Evolutionary conservation across 2,113 vertebrate species (phyloP).

Genomic region (Leptobrachium ailaonicum): DNA sequence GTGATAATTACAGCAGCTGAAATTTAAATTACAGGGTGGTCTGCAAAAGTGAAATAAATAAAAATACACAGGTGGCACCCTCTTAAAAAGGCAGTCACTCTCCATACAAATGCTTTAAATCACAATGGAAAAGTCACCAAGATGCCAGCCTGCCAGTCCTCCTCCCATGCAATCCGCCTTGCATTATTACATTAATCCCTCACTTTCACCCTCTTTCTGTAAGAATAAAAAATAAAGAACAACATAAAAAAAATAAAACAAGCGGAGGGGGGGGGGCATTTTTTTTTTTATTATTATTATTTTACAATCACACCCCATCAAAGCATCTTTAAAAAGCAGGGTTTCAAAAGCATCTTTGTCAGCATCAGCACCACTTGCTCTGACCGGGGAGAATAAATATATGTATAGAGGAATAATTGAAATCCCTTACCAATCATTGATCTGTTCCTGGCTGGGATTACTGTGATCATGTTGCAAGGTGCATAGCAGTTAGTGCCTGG

Average conservation of each 20-base stretch:
- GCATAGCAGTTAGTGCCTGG: conserved; percentile 52
- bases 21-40: conserved; percentile 8
- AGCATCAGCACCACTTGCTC: conserved; percentile 44
- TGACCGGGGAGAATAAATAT: not conserved
- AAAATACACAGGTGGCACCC: conserved; percentile 34
- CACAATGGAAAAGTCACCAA: conserved; percentile 5
- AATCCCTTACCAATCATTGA: conserved; percentile 66
- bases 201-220: not conserved
- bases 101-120: not conserved
- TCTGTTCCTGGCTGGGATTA: conserved; percentile 58
- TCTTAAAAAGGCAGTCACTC: conserved; percentile 8
- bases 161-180: conserved; percentile 7
- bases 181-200: conserved; percentile 28
- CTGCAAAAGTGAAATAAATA: conserved; percentile 38
- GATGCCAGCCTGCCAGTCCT: not conserved
- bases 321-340: conserved; percentile 39
- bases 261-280: not conserved
- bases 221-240: not conserved
- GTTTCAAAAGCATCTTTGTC: conserved; percentile 31
- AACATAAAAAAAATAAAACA: not conserved
- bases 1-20: conserved; percentile 19
- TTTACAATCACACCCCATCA: conserved; percentile 7
- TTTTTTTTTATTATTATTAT: not conserved
- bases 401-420: conserved; percentile 54
- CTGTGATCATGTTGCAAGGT: conserved; percentile 55